Evolutionary conservation across 2,888 invertebrate species (phyloP).

Genomic region (Stenodera caucasica): DNA sequence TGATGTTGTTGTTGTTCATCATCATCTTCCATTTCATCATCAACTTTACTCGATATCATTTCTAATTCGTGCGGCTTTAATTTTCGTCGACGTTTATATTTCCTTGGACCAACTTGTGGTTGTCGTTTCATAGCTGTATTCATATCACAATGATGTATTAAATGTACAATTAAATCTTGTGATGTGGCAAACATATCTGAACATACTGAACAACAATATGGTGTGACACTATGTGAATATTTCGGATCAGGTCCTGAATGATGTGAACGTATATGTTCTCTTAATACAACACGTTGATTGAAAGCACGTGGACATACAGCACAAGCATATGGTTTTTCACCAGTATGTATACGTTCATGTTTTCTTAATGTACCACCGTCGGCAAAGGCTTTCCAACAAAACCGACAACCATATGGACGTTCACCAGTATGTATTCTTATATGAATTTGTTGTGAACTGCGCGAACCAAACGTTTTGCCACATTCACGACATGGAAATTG

Average conservation of each 20-base stretch:
- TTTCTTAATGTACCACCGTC: constrained; percentile 84
- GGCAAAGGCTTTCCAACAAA: constrained; percentile 88
- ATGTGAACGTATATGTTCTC: constrained; percentile 84
- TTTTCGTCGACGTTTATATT: constrained; percentile 80
- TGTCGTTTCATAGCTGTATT: constrained; percentile 81
- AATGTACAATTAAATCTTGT: constrained; percentile 76
- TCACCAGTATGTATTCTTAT: constrained; percentile 80
- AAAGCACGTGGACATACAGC: constrained; percentile 85
- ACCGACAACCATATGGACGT: constrained; percentile 80
- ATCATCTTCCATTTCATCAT: constrained; percentile 36
- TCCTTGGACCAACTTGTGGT: constrained; percentile 72
- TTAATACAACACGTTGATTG: constrained; percentile 81
- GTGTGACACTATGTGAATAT: constrained; percentile 63
- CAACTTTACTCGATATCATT: constrained; percentile 46
- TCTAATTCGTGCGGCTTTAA: constrained; percentile 67
- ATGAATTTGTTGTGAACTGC: constrained; percentile 84
- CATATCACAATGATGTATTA: constrained; percentile 83
- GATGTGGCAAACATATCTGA: constrained; percentile 70
- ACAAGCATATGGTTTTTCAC: constrained; percentile 78
- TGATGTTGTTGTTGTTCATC: constrained; percentile 31
- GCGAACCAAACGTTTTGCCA: constrained; percentile 83
- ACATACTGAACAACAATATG: constrained; percentile 78
- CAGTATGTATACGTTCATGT: constrained; percentile 84
- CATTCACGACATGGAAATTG: constrained; percentile 82
- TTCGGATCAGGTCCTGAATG: constrained; percentile 80